Evolutionary conservation across 2,888 invertebrate species (phyloP), one percentile per base, ranked within the genome.

Genomic region (Drosophila dives): DNA sequence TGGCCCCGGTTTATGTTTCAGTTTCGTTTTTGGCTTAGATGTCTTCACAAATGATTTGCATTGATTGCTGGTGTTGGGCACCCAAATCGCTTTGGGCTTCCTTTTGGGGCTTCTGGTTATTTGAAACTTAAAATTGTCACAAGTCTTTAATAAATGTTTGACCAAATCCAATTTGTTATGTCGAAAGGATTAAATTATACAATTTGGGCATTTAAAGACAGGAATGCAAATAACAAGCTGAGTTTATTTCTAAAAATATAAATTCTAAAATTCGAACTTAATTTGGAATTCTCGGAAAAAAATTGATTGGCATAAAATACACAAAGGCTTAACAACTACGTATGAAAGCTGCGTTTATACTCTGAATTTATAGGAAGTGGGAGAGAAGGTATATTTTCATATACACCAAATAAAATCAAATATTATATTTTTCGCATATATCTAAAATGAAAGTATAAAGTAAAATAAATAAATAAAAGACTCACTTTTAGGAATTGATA

Each of bases 41-140:
- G 45, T 33, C 60, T 55, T 88, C 74, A 88, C 64, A 81, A 81
- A 81, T 82, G 76, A 29, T 51, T 59, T 51, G 67, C 76, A 76
- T 74, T 83, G 80, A 80, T 81, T 81, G 72, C 67, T 58, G 62
- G 69, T 45, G 33, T 45, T 29, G 55, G 59, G 64, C 50, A 6
- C 40, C 49, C 20, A 81, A 72, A 74, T 66, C 56, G 63, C 60
- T 67, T 64, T 64, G 50, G 29, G 45, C 45, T 62, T 75, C 65
- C 32, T 15, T 48, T 40, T 55, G 1, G 20, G 26, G 45, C 26
- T 10, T 50, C 29, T 29, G 38, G 29, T 40, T 48, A 23, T 32
- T 56, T 32, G 29, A 29, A 29, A 29, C 1, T 29, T 5, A 38
- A 53, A 10, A 3, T 15, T 11, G 53, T 34, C 34, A 36, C 34